Base-by-base conservation (phyloP, 2,113 vertebrate species). In the Calypte anna region DNA sequence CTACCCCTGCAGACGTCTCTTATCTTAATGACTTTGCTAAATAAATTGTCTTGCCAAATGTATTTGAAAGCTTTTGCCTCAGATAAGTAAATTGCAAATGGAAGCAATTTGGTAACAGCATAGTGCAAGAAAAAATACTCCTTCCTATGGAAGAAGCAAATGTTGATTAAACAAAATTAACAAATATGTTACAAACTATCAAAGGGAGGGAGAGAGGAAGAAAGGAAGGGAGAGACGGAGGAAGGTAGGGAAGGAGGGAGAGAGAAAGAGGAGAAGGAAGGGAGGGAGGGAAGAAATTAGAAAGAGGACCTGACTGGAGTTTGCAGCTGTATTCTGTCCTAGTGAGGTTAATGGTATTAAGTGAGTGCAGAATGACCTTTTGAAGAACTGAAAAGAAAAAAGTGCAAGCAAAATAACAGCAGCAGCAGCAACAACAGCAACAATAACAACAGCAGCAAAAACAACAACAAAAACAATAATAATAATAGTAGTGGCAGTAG, bases 21-120 rank as follows among this genome's bases (percentile, higher is more conserved):
- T 95, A 95, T 96, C 94, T 92, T 94, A 97, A 97, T 91, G 82
- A 96, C 62, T 96, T 96, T 82, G 64, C 43, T 95, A 89, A 94
- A 96, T 88, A 97, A 88, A 69, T 94, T 97, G 76, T 94, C 91
- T 90, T 88, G 70, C 96, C 91, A 97, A 94, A 92, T 31, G 77
- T 67, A 57, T 92, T 96, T 96, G 93, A 97, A 97, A 97, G 62
- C 57, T 94, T 96, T 95, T 94, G 69, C 68, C 53, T 94, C 68
- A 40, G 79, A 72, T 84, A 76, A 97, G 86, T 97, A 96, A 97
- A 88, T 94, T 96, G 96, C 82, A 93, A 97, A 96, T 70, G 84
- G 87, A 96, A 91, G 68, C 59, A 92, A 96, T 97, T 96, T 97
- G 82, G 55, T 91, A 96, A 80, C 48, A 95, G 74, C 53, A 36